A percentile compares a stretch with the other conserved stretches of the same genome.
phyloP scores from a whole-genome alignment of 30 jellyfish, hydroid and myxozoan genomes.

The Rhopilema esculentum region DNA sequence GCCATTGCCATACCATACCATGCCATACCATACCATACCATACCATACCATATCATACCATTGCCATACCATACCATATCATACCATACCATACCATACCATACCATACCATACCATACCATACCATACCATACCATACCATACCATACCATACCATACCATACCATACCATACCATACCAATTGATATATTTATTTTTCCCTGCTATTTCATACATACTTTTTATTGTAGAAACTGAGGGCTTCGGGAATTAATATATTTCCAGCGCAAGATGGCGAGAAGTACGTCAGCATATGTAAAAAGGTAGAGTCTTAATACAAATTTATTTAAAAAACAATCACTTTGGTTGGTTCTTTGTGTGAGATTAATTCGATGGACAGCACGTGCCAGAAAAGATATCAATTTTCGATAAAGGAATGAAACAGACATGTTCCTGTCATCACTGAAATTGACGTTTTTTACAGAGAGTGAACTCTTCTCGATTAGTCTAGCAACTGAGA shows the following conservation, averaged over 20 bases:
- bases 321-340: background rate
- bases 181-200: background rate
- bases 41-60: background rate
- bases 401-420: no score
- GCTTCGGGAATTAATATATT: conserved; percentile 81
- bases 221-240: conserved; percentile 50
- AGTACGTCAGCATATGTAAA: conserved; percentile 84
- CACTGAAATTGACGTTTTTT: no score
- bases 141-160: background rate
- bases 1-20: no score
- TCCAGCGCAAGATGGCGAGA: conserved; percentile 90
- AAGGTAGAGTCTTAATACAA: no score
- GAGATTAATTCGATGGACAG: no score
- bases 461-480: no score
- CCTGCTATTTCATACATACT: background rate
- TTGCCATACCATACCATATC: background rate
- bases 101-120: background rate
- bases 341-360: no score
- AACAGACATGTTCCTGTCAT: no score
- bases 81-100: background rate
- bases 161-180: background rate
- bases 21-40: no score
- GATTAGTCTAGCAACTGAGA: no score
- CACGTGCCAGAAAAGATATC: no score
- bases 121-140: no score